These are phyloP conservation scores for Amaurobius ferox DNA, from an alignment of 2,888 invertebrate genomes.

Conservation along the genomic window DNA sequence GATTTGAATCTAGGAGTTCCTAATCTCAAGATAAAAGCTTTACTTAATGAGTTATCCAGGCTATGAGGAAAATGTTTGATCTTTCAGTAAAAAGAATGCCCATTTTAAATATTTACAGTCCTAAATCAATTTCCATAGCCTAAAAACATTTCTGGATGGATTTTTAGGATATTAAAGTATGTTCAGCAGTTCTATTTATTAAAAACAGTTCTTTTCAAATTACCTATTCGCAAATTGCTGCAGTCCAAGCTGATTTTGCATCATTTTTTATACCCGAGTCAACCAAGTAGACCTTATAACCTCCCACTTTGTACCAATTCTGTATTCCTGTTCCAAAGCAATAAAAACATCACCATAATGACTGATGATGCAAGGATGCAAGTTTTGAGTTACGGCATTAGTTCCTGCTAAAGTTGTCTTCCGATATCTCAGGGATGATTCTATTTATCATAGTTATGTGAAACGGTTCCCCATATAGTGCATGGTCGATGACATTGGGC, in stretches of 20 bases:
- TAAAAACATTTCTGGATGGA: no score
- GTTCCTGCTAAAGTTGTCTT: neutral
- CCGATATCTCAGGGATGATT: neutral
- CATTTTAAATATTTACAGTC: no score
- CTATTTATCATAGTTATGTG: neutral
- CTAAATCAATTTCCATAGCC: no score
- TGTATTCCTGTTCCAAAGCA: neutral
- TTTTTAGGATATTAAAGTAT: no score
- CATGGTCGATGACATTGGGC: neutral
- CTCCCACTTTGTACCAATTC: neutral
- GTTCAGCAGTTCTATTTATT: no score
- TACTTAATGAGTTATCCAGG: no score
- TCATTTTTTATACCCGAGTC: neutral
- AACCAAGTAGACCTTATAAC: conserved; percentile 11
- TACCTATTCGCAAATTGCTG: neutral
- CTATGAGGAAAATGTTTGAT: no score
- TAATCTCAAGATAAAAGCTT: no score
- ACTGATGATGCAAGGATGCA: conserved; percentile 5
- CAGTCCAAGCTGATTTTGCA: neutral
- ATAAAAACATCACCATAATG: neutral
- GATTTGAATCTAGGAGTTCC: no score
- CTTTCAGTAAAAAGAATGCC: no score
- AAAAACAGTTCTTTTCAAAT: no score
- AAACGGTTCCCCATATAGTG: neutral
- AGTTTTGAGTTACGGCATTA: conserved; percentile 12